Evolutionary conservation across 2,113 vertebrate genomes (phyloP), one percentile per base, ranked within the genome.

Genomic region (Piaya cayana): DNA sequence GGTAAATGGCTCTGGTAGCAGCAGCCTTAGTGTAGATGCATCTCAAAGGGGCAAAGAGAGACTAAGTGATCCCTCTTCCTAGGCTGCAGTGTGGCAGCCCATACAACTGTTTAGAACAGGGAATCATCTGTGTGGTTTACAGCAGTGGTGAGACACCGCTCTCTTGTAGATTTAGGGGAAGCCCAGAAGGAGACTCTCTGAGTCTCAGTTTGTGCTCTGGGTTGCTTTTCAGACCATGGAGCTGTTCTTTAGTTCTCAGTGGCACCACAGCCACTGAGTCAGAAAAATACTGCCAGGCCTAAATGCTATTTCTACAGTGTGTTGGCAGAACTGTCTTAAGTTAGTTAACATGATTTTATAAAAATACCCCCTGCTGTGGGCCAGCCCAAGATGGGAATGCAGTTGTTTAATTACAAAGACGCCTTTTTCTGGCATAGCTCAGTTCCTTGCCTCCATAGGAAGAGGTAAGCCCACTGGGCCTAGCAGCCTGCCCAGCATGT

Each of bases 281-380:
- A 82, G 14, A 60, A 45, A 59, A 67, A 14, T 7, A 29, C 29
- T 37, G 55, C 76, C 55, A 72, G 63, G 50, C n/a, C 50, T 43
- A 14, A 1, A 0, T 0, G 5, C 34, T 64, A 19, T 9, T 75
- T 78, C 67, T 45, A 45, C 43, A 45, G 43, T 63, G 42, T 21
- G 0, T 14, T 39, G 55, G 21, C 65, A 63, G 63, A 56, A 23
- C 27, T 68, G 25, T 20, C 25, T 49, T n/a, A 45, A 67, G 12
- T 19, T 19, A 91, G 36, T 12, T 67, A 59, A 68, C 6, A 62
- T 0, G 2, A 60, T 60, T 82, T 78, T 42, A 76, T 13, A 50
- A 23, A 86, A 89, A 39, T 15, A 67, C 16, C 34, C 83, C 56
- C 22, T 26, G 64, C 32, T 71, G 58, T 29, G 30, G 39, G 26